Evolutionary conservation across 1,140 invertebrate species (phyloP), one percentile per base, ranked within the genome.

Genomic region (Chymomyza costata): DNA sequence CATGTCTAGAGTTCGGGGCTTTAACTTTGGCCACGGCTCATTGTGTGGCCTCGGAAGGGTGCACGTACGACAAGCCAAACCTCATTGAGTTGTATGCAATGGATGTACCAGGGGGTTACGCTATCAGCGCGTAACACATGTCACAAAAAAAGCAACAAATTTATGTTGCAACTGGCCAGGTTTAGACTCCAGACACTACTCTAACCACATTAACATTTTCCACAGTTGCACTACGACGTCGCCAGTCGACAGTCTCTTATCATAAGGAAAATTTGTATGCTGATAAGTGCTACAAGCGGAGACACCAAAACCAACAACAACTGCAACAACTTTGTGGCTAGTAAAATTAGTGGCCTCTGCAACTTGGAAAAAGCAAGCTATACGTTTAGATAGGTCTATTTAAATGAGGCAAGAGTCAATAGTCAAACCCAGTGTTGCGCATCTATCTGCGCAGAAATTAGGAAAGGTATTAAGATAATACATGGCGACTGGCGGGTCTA

Each of bases 401-500:
- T 68, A 80, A 80, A 80, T 80, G 67, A 80, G 59, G 38, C 66
- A 63, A 44, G 49, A 18, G n/a, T n/a, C n/a, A n/a, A n/a, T n/a
- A n/a, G n/a, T n/a, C n/a, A n/a, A n/a, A n/a, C n/a, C n/a, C n/a
- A n/a, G n/a, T n/a, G 7, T 11, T 34, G 31, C 13, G 13, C 7
- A n/a, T 5, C 13, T 34, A 34, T 19, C 40, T 32, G 18, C 51
- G 41, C 55, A 65, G 67, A 80, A 80, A 80, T 80, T 80, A 80
- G 67, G 64, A 73, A 80, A 73, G 73, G 73, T 80, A 80, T 80
- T 80, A 80, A 80, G 73, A 80, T 80, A 80, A 80, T n/a, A 78
- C 48, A n/a, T 30, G 50, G 31, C 14, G 15, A 34, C 37, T 21
- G 57, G 43, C 40, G 28, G 7, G 35, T 5, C 25, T 5, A 28